phyloP scores from a whole-genome alignment of 2,113 vertebrate genomes.

The Notarius quadriscutis region DNA sequence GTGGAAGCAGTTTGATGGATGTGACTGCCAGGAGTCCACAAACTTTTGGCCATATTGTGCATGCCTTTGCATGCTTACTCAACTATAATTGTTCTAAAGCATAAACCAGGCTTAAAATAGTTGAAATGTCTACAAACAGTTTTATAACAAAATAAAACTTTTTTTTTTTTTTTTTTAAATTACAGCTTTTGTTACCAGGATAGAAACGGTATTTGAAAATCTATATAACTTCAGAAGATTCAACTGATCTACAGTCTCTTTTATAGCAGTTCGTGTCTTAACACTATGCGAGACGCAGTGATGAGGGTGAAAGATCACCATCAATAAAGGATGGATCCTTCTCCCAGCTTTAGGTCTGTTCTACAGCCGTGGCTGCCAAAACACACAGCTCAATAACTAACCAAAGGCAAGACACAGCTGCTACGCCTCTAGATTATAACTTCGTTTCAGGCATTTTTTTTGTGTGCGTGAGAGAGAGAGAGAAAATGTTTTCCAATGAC shows the following conservation, averaged over 20 bases:
- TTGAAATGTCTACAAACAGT: background rate
- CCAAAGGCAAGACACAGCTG: conserved; percentile 29
- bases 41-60: background rate
- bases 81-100: background rate
- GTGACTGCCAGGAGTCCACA: background rate
- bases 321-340: background rate
- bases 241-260: background rate
- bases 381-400: conserved; percentile 25
- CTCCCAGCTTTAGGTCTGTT: conserved; percentile 6
- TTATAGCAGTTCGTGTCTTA: background rate
- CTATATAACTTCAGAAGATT: background rate
- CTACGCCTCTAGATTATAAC: conserved; percentile 4
- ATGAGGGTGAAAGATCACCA: background rate
- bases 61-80: background rate
- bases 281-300: background rate
- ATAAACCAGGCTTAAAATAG: background rate
- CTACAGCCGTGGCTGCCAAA: conserved; percentile 28
- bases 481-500: background rate
- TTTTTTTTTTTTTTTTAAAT: background rate
- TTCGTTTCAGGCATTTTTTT: background rate
- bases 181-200: background rate
- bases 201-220: background rate
- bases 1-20: background rate
- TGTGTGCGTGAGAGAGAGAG: too few relatives aligned
- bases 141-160: background rate